Percentiles rank a stretch among this genome's conserved stretches.
phyloP scores from a whole-genome alignment of 2,888 invertebrate species.

The Girardia tigrina region DNA sequence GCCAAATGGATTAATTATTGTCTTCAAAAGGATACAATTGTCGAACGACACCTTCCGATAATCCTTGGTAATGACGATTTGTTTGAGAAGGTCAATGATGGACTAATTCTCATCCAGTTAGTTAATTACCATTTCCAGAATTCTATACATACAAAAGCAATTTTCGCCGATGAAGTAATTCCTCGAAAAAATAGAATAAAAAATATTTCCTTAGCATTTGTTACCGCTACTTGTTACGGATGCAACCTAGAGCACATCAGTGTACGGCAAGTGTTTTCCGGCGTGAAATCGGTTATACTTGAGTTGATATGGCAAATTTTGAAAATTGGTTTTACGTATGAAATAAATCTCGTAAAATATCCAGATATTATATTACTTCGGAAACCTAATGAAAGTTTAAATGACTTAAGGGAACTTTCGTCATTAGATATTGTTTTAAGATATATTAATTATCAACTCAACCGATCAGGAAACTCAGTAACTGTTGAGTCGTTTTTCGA shows the following conservation, averaged over 20 bases:
- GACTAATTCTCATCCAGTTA: neutral
- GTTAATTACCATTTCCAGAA: constrained; percentile 5
- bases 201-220: neutral
- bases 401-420: neutral
- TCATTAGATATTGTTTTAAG: neutral
- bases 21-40: neutral
- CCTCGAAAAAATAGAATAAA: neutral
- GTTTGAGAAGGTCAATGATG: neutral
- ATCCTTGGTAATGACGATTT: neutral
- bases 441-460: neutral
- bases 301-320: neutral
- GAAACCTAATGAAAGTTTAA: neutral
- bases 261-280: neutral
- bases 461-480: neutral
- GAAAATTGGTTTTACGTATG: neutral
- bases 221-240: neutral
- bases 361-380: neutral
- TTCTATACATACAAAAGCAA: constrained; percentile 11
- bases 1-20: constrained; percentile 3
- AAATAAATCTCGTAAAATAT: neutral
- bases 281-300: neutral
- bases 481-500: neutral
- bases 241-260: neutral
- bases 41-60: neutral
- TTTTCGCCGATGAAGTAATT: neutral